phyloP scores from a whole-genome alignment of 2,113 vertebrate species.

The Platichthys flesus region DNA sequence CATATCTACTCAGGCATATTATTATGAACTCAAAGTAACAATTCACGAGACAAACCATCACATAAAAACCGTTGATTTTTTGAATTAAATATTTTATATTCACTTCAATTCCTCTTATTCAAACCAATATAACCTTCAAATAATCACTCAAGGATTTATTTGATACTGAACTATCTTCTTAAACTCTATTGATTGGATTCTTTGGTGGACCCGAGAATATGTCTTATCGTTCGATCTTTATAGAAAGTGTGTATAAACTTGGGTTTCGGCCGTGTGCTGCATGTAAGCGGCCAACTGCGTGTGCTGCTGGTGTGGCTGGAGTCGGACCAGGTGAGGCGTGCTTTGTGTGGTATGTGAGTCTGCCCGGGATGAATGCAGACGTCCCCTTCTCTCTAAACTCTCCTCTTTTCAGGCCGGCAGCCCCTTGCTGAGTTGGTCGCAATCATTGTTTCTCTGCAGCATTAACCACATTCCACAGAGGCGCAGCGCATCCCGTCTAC shows the following conservation, averaged over 20 bases:
- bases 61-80: too few species aligned
- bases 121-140: background rate
- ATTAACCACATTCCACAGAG: conserved; percentile 93
- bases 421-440: conserved; percentile 86
- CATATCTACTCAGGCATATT: too few species aligned
- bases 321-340: conserved; percentile 75
- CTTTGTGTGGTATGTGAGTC: conserved; percentile 67
- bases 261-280: conserved; percentile 13
- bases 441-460: conserved; percentile 89
- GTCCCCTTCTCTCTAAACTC: conserved; percentile 73
- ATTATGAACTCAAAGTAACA: too few species aligned
- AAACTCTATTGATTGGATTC: background rate
- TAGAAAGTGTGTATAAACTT: conserved; percentile 1
- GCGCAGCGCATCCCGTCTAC: conserved; percentile 87
- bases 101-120: too few species aligned
- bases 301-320: conserved; percentile 43
- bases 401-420: conserved; percentile 75
- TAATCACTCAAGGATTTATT: background rate
- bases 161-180: background rate
- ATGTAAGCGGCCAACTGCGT: conserved; percentile 25
- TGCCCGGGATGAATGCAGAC: conserved; percentile 74
- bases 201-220: background rate
- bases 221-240: background rate
- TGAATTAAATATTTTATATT: too few species aligned
- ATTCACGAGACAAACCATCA: too few species aligned